Percentiles rank a stretch among this genome's conserved stretches.
Evolutionary conservation across 2,888 invertebrate genomes (phyloP).

Genomic region (Synergus japonicus): DNA sequence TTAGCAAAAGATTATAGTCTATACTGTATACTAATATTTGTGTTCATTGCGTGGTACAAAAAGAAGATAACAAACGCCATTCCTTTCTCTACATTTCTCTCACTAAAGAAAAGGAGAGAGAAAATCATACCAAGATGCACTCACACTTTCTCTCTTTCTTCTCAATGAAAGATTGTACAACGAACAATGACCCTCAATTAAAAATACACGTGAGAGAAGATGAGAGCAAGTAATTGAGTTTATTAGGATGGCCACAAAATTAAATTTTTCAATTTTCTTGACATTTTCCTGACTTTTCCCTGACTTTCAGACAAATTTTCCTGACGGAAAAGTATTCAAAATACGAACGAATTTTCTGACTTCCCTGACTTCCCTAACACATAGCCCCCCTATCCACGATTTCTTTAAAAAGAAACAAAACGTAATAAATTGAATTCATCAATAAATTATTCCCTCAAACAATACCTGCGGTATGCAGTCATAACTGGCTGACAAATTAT

Average conservation of each 20-base stretch:
- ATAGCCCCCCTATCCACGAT: background rate
- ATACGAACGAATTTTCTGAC: too few species aligned
- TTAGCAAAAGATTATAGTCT: background rate
- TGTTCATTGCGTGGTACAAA: background rate
- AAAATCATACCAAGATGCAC: background rate
- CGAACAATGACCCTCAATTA: background rate
- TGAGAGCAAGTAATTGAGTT: background rate
- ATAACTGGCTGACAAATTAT: background rate
- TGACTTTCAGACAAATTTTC: too few species aligned
- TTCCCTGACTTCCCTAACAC: too few species aligned
- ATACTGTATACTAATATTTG: background rate
- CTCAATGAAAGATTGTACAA: constrained; percentile 2
- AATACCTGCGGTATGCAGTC: background rate
- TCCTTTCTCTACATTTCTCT: background rate
- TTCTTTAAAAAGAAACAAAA: background rate
- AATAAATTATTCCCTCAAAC: background rate
- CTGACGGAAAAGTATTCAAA: too few species aligned
- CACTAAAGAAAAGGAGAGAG: constrained; percentile 1
- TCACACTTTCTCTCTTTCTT: constrained; percentile 8
- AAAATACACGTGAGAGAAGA: background rate
- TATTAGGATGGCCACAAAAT: background rate
- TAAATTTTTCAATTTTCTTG: too few species aligned
- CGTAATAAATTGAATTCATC: background rate
- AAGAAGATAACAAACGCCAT: background rate
- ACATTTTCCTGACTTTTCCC: too few species aligned